phyloP scores from a whole-genome alignment of 2,888 invertebrate genomes.

The Caenorhabditis auriculariae region DNA sequence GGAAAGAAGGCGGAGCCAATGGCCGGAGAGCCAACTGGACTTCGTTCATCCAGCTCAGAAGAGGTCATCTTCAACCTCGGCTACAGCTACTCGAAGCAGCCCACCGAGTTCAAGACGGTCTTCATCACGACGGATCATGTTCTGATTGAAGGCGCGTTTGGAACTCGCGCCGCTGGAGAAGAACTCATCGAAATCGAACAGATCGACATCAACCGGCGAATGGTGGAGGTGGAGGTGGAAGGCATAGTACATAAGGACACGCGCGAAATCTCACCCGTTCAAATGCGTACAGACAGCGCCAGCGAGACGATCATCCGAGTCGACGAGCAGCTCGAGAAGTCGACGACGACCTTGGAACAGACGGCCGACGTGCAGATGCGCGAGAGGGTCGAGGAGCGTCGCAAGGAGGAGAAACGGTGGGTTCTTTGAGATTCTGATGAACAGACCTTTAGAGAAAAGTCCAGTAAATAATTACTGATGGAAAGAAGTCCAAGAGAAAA shows the following conservation, averaged over 20 bases:
- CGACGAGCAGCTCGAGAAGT: slow-evolving; percentile 37
- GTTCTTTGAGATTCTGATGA: not conserved
- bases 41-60: slow-evolving; percentile 39
- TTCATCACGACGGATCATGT: slow-evolving; percentile 25
- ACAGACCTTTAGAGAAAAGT: too few species aligned
- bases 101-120: slow-evolving; percentile 40
- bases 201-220: slow-evolving; percentile 27
- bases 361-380: slow-evolving; percentile 27
- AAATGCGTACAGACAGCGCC: slow-evolving; percentile 46
- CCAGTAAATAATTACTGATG: too few species aligned
- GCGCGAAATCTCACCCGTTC: slow-evolving; percentile 47
- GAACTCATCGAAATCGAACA: slow-evolving; percentile 21
- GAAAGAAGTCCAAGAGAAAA: too few species aligned
- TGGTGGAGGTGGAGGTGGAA: slow-evolving; percentile 50
- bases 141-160: slow-evolving; percentile 23
- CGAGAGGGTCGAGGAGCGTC: slow-evolving; percentile 28
- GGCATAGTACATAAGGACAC: slow-evolving; percentile 42
- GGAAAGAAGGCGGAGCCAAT: slow-evolving; percentile 19
- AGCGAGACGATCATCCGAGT: slow-evolving; percentile 37
- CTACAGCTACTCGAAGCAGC: slow-evolving; percentile 43
- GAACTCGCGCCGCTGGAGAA: slow-evolving; percentile 27
- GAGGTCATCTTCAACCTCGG: slow-evolving; percentile 46
- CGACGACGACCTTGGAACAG: slow-evolving; percentile 14
- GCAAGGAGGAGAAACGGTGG: slow-evolving; percentile 40
- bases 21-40: slow-evolving; percentile 28